Conservation (phyloP, 1,140 invertebrate genomes). For the Meteorus sp. region DNA sequence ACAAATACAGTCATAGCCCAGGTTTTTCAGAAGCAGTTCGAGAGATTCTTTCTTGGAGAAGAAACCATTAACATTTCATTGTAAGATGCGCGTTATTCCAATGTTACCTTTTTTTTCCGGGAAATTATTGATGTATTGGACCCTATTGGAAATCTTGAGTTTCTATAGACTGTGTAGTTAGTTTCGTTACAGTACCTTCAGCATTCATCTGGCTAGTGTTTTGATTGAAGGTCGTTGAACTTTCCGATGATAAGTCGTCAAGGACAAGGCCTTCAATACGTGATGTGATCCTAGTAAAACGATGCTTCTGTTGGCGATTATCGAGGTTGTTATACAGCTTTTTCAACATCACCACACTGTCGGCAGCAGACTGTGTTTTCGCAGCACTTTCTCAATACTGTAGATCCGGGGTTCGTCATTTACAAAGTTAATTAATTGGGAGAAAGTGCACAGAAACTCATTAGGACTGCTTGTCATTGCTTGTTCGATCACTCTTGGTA, state of each 20-base stretch:
- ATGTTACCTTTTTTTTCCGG: too few relatives aligned
- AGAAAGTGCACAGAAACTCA: background rate
- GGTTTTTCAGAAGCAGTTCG: background rate
- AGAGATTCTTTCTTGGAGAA: background rate
- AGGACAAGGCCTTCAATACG: background rate
- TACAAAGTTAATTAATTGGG: background rate
- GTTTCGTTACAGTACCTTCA: background rate
- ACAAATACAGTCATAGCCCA: constrained; percentile 9
- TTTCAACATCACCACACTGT: background rate
- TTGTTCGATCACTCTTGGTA: background rate
- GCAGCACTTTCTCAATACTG: background rate
- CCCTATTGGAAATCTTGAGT: too few relatives aligned
- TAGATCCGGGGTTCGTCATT: background rate
- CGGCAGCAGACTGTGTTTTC: background rate
- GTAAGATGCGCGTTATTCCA: background rate
- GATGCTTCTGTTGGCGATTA: background rate
- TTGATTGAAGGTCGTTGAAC: background rate
- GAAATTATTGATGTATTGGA: too few relatives aligned
- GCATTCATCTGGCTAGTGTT: background rate
- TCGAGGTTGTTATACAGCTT: background rate
- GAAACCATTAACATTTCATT: constrained; percentile 1
- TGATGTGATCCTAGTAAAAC: background rate
- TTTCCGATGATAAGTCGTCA: background rate
- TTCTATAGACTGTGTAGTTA: too few relatives aligned
- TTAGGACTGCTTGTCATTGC: background rate